A percentile compares a stretch with the other conserved stretches of the same genome.
phyloP scores from a whole-genome alignment of 2,888 invertebrate species.

The Calephelis perditalis region DNA sequence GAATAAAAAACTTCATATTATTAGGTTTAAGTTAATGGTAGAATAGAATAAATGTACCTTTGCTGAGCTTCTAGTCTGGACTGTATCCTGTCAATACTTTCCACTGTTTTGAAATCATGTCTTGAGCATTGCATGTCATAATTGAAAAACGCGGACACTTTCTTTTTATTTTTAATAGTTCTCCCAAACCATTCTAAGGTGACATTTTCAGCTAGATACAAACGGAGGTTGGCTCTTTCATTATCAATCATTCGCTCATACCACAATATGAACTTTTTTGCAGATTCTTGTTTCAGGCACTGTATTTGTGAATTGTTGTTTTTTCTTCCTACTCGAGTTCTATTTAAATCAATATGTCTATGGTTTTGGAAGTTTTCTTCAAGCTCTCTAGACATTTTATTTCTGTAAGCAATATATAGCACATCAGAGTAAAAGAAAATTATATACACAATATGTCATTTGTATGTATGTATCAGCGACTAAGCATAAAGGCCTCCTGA shows the following conservation, averaged over 20 bases:
- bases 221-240: constrained; percentile 62
- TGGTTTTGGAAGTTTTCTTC: constrained; percentile 42
- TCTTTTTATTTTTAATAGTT: constrained; percentile 77
- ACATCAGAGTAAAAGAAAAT: background rate
- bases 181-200: constrained; percentile 82
- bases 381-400: constrained; percentile 44
- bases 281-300: constrained; percentile 44
- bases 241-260: constrained; percentile 71
- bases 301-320: constrained; percentile 40
- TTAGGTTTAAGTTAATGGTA: background rate
- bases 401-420: constrained; percentile 34
- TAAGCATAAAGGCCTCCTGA: too few species aligned
- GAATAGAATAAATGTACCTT: constrained; percentile 45
- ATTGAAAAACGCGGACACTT: constrained; percentile 76
- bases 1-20: too few species aligned
- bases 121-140: constrained; percentile 70
- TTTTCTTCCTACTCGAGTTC: constrained; percentile 38
- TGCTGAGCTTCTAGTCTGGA: constrained; percentile 42
- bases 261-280: constrained; percentile 62
- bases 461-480: too few species aligned
- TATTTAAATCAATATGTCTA: constrained; percentile 30
- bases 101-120: constrained; percentile 68
- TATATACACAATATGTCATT: too few species aligned
- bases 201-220: constrained; percentile 72
- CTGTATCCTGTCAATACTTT: constrained; percentile 56